A percentile compares a stretch with the other conserved stretches of the same genome.
phyloP scores from a whole-genome alignment of 2,113 vertebrate genomes.

The Scytalopus superciliaris region DNA sequence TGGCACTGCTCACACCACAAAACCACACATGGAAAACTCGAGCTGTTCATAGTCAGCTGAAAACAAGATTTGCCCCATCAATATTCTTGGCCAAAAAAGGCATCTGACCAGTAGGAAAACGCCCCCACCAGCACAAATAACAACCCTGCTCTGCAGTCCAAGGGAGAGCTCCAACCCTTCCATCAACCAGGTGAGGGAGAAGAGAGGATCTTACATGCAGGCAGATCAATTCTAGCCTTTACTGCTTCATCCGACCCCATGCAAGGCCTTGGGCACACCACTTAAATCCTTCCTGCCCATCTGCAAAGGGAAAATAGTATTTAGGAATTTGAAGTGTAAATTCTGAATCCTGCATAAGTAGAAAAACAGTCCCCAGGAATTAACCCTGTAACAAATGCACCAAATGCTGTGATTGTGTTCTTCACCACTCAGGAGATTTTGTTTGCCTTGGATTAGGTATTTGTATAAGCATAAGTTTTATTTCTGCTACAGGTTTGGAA shows the following conservation, averaged over 20 bases:
- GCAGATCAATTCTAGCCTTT: background rate
- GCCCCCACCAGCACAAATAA: background rate
- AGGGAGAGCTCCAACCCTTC: background rate
- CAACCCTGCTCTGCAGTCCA: background rate
- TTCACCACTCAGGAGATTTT: background rate
- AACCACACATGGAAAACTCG: background rate
- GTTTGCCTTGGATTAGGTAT: background rate
- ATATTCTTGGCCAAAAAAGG: background rate
- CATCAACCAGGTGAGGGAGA: background rate
- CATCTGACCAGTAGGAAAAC: rapidly evolving
- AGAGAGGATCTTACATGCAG: background rate
- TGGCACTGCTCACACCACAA: background rate
- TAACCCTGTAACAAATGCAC: background rate
- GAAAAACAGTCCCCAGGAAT: background rate
- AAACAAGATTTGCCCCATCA: background rate
- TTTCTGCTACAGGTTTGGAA: background rate
- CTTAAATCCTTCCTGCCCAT: background rate
- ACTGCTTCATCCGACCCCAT: background rate
- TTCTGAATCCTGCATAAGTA: background rate
- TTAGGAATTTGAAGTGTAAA: background rate
- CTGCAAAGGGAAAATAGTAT: background rate
- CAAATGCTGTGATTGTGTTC: background rate
- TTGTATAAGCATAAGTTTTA: background rate
- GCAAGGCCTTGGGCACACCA: background rate
- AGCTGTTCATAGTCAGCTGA: background rate